Evolutionary conservation across 2,797 vertebrate genomes (phyloP).

Genomic region (Nasua narica): DNA sequence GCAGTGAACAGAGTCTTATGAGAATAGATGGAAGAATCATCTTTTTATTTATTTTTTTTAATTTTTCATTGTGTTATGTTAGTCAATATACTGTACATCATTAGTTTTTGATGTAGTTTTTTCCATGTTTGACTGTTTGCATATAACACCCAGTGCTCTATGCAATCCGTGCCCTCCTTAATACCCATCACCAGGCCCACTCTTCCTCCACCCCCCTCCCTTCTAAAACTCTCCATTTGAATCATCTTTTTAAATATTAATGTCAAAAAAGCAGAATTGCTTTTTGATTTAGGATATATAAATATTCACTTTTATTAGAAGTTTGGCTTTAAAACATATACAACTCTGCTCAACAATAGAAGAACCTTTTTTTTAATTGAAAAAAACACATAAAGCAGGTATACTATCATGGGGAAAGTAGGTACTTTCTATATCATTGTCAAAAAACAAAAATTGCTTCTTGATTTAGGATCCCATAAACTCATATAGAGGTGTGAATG

Average conservation of each 20-base stretch:
- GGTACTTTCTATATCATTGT: constrained; percentile 26
- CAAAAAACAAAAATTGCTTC: constrained; percentile 59
- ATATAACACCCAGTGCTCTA: no score
- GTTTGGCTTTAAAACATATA: not conserved
- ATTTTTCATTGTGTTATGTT: no score
- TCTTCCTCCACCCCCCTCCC: no score
- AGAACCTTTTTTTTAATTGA: not conserved
- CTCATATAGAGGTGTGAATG: not conserved
- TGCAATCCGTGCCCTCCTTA: no score
- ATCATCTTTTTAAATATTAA: constrained; percentile 3
- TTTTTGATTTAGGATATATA: constrained; percentile 57
- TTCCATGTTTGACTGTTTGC: no score
- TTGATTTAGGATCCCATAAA: constrained; percentile 62
- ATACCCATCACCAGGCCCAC: no score
- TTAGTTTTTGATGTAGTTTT: no score
- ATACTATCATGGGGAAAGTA: not conserved
- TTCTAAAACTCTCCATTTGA: not conserved
- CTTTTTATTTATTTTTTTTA: not conserved
- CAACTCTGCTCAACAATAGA: not conserved
- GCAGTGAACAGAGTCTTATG: not conserved
- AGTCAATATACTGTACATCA: no score
- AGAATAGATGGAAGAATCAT: not conserved
- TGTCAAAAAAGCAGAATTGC: constrained; percentile 34
- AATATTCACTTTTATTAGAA: not conserved
- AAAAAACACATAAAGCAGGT: not conserved